phyloP scores from a whole-genome alignment of 2,797 vertebrate species.

The Hippopotamyrus pictus region DNA sequence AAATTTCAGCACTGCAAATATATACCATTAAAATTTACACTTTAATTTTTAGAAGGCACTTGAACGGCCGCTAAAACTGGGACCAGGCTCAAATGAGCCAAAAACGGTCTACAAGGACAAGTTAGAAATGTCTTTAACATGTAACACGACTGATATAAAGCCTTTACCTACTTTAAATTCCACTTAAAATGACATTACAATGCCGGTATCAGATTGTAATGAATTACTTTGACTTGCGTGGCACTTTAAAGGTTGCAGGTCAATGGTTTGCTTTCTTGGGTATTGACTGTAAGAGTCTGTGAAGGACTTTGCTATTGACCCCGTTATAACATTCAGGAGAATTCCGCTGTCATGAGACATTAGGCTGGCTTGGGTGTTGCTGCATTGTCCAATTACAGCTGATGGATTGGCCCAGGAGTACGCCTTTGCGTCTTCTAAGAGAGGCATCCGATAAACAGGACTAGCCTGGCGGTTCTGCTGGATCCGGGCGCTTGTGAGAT shows the following conservation, averaged over 20 bases:
- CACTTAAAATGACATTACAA: not conserved
- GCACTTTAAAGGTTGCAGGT: not conserved
- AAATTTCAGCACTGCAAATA: not conserved
- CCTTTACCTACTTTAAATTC: not conserved
- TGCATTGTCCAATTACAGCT: not conserved
- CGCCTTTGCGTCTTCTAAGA: not conserved
- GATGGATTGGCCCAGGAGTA: not conserved
- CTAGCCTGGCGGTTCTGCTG: not conserved
- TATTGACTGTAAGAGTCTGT: not conserved
- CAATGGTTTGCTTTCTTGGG: not conserved
- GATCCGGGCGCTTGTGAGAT: not conserved
- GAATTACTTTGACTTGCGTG: not conserved
- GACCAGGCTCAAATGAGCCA: not conserved
- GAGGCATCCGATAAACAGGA: not conserved
- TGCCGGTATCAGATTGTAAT: not conserved
- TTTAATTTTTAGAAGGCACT: not conserved
- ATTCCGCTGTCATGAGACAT: not conserved
- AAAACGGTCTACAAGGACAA: not conserved
- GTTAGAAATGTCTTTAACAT: not conserved
- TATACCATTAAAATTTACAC: not conserved
- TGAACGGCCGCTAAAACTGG: not conserved
- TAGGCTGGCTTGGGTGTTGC: not conserved
- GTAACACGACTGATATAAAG: not conserved
- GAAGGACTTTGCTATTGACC: not conserved
- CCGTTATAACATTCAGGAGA: not conserved